These are phyloP conservation scores for Galerucella calmariensis DNA, from an alignment of 2,888 invertebrate species.

Conservation along the genomic window DNA sequence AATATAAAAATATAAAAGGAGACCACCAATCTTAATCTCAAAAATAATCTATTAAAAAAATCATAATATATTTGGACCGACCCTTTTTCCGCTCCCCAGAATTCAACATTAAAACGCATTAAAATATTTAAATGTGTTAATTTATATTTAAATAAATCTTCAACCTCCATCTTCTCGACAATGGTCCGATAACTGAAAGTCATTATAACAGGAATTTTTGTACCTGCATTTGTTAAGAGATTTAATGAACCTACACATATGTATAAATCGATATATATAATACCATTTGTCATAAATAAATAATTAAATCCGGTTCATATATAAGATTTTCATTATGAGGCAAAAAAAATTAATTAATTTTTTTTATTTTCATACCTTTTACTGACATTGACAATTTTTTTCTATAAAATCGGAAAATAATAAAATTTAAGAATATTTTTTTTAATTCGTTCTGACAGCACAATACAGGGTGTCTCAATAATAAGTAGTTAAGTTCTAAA, in stretches of 20 bases:
- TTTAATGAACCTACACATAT: slow-evolving; percentile 37
- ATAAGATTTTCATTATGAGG: slow-evolving; percentile 15
- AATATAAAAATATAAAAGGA: no score
- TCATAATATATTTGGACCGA: slow-evolving; percentile 4
- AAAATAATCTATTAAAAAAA: slow-evolving; percentile 7
- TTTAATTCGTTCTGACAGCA: no score
- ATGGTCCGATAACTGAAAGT: slow-evolving; percentile 41
- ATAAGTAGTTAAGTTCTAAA: no score
- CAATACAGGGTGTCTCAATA: no score
- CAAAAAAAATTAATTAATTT: background rate
- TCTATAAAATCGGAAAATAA: no score
- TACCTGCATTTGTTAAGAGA: slow-evolving; percentile 44
- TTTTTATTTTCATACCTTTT: no score
- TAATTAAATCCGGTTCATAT: slow-evolving; percentile 36
- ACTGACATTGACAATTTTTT: no score
- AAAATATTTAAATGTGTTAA: slow-evolving; percentile 53
- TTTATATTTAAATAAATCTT: slow-evolving; percentile 54
- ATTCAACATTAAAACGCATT: slow-evolving; percentile 26
- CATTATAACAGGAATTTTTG: slow-evolving; percentile 49
- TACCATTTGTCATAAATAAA: slow-evolving; percentile 38
- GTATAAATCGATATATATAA: slow-evolving; percentile 20
- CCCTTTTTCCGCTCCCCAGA: slow-evolving; percentile 9
- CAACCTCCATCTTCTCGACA: slow-evolving; percentile 47
- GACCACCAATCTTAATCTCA: no score
- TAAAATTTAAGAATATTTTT: no score